A percentile compares a stretch with the other conserved stretches of the same genome.
phyloP scores from a whole-genome alignment of 2,888 invertebrate species.

The Cynaeus angustus region DNA sequence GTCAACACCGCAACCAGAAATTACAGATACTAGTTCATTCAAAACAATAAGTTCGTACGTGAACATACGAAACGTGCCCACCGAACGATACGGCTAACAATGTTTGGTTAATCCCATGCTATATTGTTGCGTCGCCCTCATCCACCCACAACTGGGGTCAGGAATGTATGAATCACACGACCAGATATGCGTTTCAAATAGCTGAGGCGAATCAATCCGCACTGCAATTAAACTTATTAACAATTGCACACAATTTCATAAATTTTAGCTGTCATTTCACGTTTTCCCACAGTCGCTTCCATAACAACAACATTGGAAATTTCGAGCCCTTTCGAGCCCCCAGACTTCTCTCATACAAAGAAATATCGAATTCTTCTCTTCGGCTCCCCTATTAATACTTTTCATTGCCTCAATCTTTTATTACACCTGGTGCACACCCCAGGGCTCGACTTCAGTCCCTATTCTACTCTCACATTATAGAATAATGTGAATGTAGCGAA shows the following conservation, averaged over 20 bases:
- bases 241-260: slow-evolving; percentile 2
- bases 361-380: too few species aligned
- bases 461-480: too few species aligned
- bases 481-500: too few species aligned
- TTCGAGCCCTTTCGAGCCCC: too few species aligned
- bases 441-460: too few species aligned
- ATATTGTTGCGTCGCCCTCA: slow-evolving; percentile 35
- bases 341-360: too few species aligned
- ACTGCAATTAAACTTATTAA: slow-evolving; percentile 42
- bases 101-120: slow-evolving; percentile 44
- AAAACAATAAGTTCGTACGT: slow-evolving; percentile 43
- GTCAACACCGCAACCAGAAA: slow-evolving; percentile 53
- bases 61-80: slow-evolving; percentile 39
- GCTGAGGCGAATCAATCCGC: slow-evolving; percentile 36
- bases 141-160: slow-evolving; percentile 17
- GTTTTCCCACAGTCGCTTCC: background rate
- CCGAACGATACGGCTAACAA: slow-evolving; percentile 36
- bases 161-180: slow-evolving; percentile 44
- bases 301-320: background rate
- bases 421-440: too few species aligned
- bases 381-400: too few species aligned
- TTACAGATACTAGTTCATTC: slow-evolving; percentile 37
- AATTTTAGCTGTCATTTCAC: background rate
- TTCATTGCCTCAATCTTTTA: too few species aligned
- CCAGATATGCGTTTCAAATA: slow-evolving; percentile 34